Base-by-base conservation (phyloP, 2,797 vertebrate genomes). In the Cuniculus paca region DNA sequence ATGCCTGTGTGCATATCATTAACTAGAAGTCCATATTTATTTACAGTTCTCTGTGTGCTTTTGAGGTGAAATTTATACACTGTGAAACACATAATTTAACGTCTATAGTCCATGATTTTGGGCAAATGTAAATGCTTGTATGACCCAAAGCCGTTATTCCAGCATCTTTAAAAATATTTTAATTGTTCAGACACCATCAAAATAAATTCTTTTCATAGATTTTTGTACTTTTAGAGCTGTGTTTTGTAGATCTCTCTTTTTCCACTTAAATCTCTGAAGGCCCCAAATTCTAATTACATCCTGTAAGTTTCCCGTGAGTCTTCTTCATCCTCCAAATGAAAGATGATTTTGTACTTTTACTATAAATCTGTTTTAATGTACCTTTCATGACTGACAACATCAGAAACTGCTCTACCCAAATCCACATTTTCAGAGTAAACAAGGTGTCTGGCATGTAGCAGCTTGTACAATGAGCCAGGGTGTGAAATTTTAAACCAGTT, bases 391-490 rank as follows among this genome's bases (percentile, higher is more conserved):
- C 88, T 87, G 95, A 86, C 39, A 75, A 87, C 70, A 75, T 74
- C 50, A 85, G 79, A 94, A 93, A 78, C 39, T 85, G 42, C n/a
- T 92, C 22, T 68, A 52, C 28, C 34, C n/a, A 94, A 89, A 97
- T 94, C 61, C 84, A 5, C 0, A 85, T 88, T 86, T 98, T 91
- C 87, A 54, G 16, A 94, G 87, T 96, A 84, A 36, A 9, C 39
- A 70, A 56, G 4, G 5, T 56, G 19, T 22, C 17, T 63, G 48
- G 20, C 54, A 14, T 70, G 36, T 82, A 34, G 10, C 24, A 13
- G 28, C 36, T 74, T 75, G 16, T 52, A 48, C 48, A 11, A 80
- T 91, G 82, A 63, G 84, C 70, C 88, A 81, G 19, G 54, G n/a
- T 31, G 34, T 80, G 60, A 79, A 70, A 87, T 65, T 83, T 91